These are phyloP conservation scores for Antrozous pallidus DNA, from an alignment of 2,797 vertebrate genomes.

Conservation along the genomic window DNA sequence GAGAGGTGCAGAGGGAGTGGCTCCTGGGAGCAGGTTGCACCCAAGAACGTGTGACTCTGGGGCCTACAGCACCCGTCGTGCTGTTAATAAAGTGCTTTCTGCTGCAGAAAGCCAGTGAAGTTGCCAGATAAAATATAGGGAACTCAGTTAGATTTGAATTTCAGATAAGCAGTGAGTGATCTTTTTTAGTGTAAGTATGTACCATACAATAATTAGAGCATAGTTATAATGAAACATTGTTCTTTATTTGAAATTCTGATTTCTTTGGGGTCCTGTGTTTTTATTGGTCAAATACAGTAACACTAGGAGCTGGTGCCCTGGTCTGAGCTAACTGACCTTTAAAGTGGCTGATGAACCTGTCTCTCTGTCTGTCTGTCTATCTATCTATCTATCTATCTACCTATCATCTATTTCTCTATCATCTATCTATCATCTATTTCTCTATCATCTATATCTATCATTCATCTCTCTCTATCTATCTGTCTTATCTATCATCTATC, in stretches of 20 bases:
- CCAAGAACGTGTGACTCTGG: neutral
- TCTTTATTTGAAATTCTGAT: neutral
- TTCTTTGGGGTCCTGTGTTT: constrained; percentile 5
- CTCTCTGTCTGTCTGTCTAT: too few species aligned
- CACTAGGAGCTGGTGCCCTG: neutral
- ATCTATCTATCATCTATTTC: too few species aligned
- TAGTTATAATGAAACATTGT: neutral
- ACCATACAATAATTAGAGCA: neutral
- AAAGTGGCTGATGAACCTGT: neutral
- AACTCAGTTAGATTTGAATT: constrained; percentile 19
- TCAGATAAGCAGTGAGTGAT: neutral
- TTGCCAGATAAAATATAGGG: neutral
- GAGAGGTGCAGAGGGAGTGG: neutral
- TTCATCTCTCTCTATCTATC: too few species aligned
- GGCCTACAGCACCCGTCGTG: neutral
- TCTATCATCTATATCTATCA: too few species aligned
- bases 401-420: too few species aligned
- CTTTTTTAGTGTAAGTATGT: neutral
- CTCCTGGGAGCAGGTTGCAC: neutral
- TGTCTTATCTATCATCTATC: too few species aligned
- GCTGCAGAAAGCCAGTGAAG: neutral
- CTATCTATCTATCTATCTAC: too few species aligned
- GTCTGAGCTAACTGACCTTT: neutral
- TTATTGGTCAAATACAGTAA: neutral
- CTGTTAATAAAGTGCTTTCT: constrained; percentile 31